Conservation (phyloP, 2,113 vertebrate genomes). For the Zosterops japonicus region DNA sequence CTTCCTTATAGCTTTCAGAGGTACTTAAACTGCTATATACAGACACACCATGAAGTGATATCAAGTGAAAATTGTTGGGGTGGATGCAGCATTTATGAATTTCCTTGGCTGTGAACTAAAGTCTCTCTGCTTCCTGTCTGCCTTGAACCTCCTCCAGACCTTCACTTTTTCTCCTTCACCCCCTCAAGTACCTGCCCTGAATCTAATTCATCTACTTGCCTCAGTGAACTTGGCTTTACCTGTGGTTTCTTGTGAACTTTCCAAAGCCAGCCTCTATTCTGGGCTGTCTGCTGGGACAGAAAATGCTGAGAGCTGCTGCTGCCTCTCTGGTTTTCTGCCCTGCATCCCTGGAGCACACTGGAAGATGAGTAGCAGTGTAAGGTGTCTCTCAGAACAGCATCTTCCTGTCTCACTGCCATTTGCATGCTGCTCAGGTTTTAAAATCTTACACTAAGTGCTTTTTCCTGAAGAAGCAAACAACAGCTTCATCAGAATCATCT, state of each 20-base stretch:
- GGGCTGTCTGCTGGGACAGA: background rate
- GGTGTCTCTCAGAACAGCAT: constrained; percentile 35
- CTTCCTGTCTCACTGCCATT: constrained; percentile 58
- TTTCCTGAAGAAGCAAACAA: constrained; percentile 52
- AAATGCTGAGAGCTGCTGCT: background rate
- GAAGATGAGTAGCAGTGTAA: constrained; percentile 18
- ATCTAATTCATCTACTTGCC: background rate
- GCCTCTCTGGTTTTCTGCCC: constrained; percentile 1
- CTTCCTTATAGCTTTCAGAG: constrained; percentile 3
- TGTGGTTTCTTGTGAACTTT: background rate
- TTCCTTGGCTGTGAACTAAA: constrained; percentile 66
- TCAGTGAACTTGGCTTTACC: background rate
- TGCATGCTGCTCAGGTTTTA: constrained; percentile 66
- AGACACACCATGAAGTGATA: constrained; percentile 52
- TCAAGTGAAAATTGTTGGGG: constrained; percentile 68
- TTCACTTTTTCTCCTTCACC: constrained; percentile 31
- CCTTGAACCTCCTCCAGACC: background rate
- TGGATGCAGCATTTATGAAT: constrained; percentile 48
- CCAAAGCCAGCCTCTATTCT: background rate
- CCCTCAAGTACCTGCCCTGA: background rate
- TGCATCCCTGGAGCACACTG: constrained; percentile 22
- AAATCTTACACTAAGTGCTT: constrained; percentile 56
- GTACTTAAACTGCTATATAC: constrained; percentile 2
- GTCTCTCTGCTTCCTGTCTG: constrained; percentile 52
- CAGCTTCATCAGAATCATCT: constrained; percentile 65